These are phyloP conservation scores for Altica lythri DNA, from an alignment of 2,888 invertebrate genomes.

Conservation along the genomic window DNA sequence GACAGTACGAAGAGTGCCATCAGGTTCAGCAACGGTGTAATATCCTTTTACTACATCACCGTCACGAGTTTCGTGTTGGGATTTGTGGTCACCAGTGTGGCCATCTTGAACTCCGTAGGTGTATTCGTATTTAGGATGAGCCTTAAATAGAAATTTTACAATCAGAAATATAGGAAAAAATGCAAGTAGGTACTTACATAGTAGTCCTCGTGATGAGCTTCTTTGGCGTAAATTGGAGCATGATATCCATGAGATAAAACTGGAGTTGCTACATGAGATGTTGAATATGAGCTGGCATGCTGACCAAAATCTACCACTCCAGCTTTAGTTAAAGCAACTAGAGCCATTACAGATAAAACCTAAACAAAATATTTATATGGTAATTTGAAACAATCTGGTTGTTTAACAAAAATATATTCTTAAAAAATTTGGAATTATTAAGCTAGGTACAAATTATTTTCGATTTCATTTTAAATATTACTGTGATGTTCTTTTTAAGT, in stretches of 20 bases:
- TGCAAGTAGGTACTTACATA: slow-evolving; percentile 33
- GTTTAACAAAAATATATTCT: too few relatives aligned
- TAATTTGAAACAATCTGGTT: too few relatives aligned
- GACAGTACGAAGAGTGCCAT: slow-evolving; percentile 62
- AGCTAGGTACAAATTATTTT: not conserved
- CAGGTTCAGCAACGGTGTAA: slow-evolving; percentile 61
- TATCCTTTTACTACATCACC: slow-evolving; percentile 61
- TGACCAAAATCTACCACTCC: slow-evolving; percentile 28
- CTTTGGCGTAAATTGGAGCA: slow-evolving; percentile 30
- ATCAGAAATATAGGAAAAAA: not conserved
- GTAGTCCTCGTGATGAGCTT: slow-evolving; percentile 39
- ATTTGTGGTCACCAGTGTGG: slow-evolving; percentile 61
- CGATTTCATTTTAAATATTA: too few relatives aligned
- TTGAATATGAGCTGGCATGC: slow-evolving; percentile 15
- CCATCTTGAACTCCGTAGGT: slow-evolving; percentile 64
- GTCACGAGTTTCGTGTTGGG: slow-evolving; percentile 61
- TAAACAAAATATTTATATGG: slow-evolving; percentile 23
- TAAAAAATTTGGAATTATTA: too few relatives aligned
- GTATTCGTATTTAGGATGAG: slow-evolving; percentile 65
- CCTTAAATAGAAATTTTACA: slow-evolving; percentile 15
- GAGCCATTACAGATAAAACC: slow-evolving; percentile 33
- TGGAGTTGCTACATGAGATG: slow-evolving; percentile 24
- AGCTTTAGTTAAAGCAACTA: slow-evolving; percentile 32
- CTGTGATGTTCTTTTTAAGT: too few relatives aligned
- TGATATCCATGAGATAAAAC: slow-evolving; percentile 34